Evolutionary conservation across 53 echinoderm and acorn worm species (phyloP).

Genomic region (Echinarachnius parma): DNA sequence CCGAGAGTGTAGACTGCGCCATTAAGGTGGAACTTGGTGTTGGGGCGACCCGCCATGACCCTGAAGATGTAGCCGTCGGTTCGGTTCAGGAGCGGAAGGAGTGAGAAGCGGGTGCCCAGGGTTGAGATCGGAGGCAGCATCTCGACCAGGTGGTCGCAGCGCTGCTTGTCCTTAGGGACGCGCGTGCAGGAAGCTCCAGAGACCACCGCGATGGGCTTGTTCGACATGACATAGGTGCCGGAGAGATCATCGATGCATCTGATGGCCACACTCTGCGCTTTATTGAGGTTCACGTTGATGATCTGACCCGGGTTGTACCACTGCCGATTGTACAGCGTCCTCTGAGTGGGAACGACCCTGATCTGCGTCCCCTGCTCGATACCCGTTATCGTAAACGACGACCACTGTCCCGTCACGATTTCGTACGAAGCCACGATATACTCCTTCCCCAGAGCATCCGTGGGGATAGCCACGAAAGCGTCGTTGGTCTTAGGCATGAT

Average conservation of each 20-base stretch:
- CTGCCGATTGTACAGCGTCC: constrained; percentile 42
- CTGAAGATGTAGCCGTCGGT: constrained; percentile 87
- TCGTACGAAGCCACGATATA: constrained; percentile 88
- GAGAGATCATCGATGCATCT: constrained; percentile 69
- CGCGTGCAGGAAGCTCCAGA: constrained; percentile 81
- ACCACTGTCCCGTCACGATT: constrained; percentile 69
- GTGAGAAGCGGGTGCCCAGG: constrained; percentile 80
- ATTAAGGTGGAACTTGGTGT: constrained; percentile 70
- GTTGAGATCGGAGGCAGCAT: constrained; percentile 79
- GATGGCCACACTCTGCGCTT: constrained; percentile 71
- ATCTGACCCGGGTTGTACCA: constrained; percentile 59
- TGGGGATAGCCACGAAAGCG: constrained; percentile 77
- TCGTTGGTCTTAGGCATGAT: constrained; percentile 73
- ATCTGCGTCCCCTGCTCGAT: constrained; percentile 62
- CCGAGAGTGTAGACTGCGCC: constrained; percentile 58
- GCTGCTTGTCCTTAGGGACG: constrained; percentile 58
- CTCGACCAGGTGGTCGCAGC: constrained; percentile 93
- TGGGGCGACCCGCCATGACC: constrained; percentile 72
- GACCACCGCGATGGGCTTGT: constrained; percentile 71
- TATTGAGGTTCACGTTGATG: constrained; percentile 56
- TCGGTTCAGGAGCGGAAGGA: constrained; percentile 78
- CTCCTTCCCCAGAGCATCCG: constrained; percentile 70
- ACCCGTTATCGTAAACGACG: constrained; percentile 66
- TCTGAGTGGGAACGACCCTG: constrained; percentile 53
- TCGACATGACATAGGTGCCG: constrained; percentile 68